Evolutionary conservation across 2,888 invertebrate genomes (phyloP).

Genomic region (Acleris laterana): DNA sequence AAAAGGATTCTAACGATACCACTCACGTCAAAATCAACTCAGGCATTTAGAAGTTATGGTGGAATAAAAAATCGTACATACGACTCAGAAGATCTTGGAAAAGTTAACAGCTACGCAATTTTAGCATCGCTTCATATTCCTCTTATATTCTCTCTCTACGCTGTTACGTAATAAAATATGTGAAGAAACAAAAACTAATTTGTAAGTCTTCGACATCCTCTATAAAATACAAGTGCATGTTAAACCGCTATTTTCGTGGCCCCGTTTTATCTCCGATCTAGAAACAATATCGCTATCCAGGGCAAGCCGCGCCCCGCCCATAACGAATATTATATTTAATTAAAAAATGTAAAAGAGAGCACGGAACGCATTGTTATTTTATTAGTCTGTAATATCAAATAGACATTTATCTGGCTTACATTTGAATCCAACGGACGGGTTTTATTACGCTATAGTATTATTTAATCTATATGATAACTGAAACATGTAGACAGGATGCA

Average conservation of each 20-base stretch:
- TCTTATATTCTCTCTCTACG: no score
- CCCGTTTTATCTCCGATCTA: slow-evolving; percentile 67
- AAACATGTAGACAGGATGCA: no score
- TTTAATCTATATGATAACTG: no score
- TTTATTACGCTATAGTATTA: neutral
- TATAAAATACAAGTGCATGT: neutral
- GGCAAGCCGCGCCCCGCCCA: slow-evolving; percentile 74
- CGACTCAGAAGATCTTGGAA: no score
- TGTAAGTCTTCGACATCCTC: neutral
- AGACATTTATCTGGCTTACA: slow-evolving; percentile 12
- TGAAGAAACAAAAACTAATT: no score
- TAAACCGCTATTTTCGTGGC: slow-evolving; percentile 49
- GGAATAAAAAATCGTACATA: no score
- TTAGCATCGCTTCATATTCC: no score
- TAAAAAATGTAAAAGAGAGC: slow-evolving; percentile 72
- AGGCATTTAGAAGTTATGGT: no score
- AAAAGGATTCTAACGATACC: no score
- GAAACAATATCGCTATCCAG: slow-evolving; percentile 80
- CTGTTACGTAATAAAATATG: no score
- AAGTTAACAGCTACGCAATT: no score
- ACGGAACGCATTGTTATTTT: slow-evolving; percentile 44
- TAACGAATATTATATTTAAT: slow-evolving; percentile 82
- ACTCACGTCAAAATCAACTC: no score
- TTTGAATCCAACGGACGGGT: neutral
- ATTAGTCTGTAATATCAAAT: slow-evolving; percentile 20